Evolutionary conservation across 2,888 invertebrate species (phyloP).

Genomic region (Spilarctia lutea): DNA sequence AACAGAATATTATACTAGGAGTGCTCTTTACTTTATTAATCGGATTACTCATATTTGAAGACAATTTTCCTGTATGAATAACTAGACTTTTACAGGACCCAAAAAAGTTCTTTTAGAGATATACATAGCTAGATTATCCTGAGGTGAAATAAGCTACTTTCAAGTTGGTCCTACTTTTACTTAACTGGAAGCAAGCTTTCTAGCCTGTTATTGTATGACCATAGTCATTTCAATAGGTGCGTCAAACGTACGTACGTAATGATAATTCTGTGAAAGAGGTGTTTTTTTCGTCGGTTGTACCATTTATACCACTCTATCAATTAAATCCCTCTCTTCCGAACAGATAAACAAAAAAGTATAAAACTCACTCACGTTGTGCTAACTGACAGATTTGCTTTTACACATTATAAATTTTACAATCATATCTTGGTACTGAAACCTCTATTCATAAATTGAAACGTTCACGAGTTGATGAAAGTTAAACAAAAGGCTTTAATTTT

Average conservation of each 20-base stretch:
- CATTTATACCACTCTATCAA: neutral
- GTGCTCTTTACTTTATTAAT: neutral
- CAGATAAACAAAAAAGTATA: neutral
- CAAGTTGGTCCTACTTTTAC: no score
- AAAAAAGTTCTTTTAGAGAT: neutral
- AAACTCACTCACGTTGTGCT: neutral
- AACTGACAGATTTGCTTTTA: neutral
- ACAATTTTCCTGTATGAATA: neutral
- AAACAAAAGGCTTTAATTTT: slow-evolving; percentile 2
- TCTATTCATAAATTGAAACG: neutral
- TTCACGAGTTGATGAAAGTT: neutral
- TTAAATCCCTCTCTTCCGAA: neutral
- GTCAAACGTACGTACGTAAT: no score
- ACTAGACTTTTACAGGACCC: neutral
- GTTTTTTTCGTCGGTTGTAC: neutral
- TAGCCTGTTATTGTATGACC: no score
- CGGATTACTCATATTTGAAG: neutral
- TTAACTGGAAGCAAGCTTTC: no score
- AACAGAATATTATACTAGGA: neutral
- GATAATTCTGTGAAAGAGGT: no score
- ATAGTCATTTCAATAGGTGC: no score
- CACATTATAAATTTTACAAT: neutral
- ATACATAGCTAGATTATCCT: no score
- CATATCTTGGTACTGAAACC: neutral
- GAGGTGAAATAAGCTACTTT: no score